Conservation (phyloP, 2,888 invertebrate genomes). For the Hypena proboscidalis region DNA sequence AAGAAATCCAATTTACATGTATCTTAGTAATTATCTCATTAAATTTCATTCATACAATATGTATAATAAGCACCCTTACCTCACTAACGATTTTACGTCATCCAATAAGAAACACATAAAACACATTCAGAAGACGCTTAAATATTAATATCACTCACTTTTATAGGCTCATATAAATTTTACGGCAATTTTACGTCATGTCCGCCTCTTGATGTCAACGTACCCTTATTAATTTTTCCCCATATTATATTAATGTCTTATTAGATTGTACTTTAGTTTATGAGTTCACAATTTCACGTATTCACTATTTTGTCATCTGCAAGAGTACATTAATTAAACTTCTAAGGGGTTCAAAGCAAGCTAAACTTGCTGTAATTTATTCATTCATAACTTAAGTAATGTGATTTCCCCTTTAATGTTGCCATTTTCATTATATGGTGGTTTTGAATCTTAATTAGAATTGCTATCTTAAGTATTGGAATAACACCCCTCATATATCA, state of each 20-base stretch:
- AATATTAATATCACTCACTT: slow-evolving; percentile 64
- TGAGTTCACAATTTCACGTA: slow-evolving; percentile 8
- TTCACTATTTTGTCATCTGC: slow-evolving; percentile 5
- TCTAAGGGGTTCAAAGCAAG: background rate
- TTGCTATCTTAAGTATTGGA: background rate
- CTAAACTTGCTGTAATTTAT: slow-evolving; percentile 8
- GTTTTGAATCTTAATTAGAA: background rate
- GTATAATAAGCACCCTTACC: slow-evolving; percentile 9
- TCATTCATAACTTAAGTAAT: slow-evolving; percentile 4
- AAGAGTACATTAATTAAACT: slow-evolving; percentile 2
- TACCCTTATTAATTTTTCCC: slow-evolving; percentile 61
- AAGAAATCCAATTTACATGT: too few relatives aligned
- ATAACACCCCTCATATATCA: background rate
- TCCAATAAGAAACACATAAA: slow-evolving; percentile 29
- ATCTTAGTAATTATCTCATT: too few relatives aligned
- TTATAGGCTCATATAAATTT: slow-evolving; percentile 68
- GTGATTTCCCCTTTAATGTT: slow-evolving; percentile 2
- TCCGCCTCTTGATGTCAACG: slow-evolving; percentile 54
- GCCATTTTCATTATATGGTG: slow-evolving; percentile 4
- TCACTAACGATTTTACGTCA: slow-evolving; percentile 6
- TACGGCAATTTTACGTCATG: slow-evolving; percentile 67
- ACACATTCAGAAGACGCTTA: slow-evolving; percentile 41
- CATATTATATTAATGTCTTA: slow-evolving; percentile 40
- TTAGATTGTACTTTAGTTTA: slow-evolving; percentile 29
- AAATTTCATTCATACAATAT: background rate